Evolutionary conservation across 1,140 invertebrate genomes (phyloP).

Genomic region (Drosophila lacteicornis): DNA sequence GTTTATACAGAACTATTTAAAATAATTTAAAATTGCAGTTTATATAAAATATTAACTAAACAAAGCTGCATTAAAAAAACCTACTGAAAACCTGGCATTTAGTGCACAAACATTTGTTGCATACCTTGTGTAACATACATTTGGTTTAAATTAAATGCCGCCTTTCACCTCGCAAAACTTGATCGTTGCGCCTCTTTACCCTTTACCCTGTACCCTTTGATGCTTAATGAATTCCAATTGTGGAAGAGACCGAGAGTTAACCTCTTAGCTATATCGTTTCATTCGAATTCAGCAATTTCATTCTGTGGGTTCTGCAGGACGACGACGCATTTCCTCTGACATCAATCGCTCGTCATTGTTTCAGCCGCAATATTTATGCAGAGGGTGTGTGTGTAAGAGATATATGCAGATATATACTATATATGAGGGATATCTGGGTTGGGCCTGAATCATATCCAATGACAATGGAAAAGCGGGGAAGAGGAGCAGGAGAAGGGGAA

Average conservation of each 20-base stretch:
- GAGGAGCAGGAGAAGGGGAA: too few species aligned
- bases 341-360: constrained; percentile 51
- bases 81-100: too few species aligned
- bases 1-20: too few species aligned
- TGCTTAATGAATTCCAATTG: constrained; percentile 26
- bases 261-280: not conserved
- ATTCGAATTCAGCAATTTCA: constrained; percentile 45
- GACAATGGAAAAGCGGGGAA: constrained; percentile 20
- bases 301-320: constrained; percentile 9
- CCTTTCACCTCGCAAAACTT: not conserved
- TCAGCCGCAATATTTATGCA: constrained; percentile 37
- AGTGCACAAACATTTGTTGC: too few species aligned
- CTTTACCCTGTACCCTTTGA: constrained; percentile 1
- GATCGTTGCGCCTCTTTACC: constrained; percentile 1
- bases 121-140: not conserved
- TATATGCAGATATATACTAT: constrained; percentile 6
- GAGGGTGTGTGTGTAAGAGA: constrained; percentile 16
- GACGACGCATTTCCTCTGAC: constrained; percentile 40
- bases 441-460: constrained; percentile 34
- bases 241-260: not conserved
- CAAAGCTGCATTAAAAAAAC: not conserved
- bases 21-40: too few species aligned
- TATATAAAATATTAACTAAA: not conserved
- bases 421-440: not conserved
- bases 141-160: constrained; percentile 5